Base-by-base conservation (phyloP, 2,797 vertebrate genomes). In the Merluccius polli region DNA sequence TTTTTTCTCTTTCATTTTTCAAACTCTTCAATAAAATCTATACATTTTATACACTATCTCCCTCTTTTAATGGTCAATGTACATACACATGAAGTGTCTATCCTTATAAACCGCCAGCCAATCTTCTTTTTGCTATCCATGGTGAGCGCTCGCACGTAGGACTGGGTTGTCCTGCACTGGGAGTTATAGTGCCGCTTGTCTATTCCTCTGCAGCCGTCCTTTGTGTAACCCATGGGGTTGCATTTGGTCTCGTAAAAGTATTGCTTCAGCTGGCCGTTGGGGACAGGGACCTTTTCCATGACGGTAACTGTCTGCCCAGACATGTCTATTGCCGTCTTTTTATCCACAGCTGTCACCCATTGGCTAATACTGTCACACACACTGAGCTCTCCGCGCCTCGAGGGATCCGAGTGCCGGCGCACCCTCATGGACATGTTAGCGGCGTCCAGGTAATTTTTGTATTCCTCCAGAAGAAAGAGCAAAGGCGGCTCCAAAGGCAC, bases 201-300 rank as follows among this genome's bases (percentile, higher is more conserved):
- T 95, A 99, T 99, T 94, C 98, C 98, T 89, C 98, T 93, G 94
- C 98, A 99, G 90, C 97, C 97, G 88, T 98, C 97, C 93, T 99
- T 99, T 36, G 97, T 98, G 94, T 98, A 98, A 84, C 98, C 98
- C 91, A 97, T 97, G 78, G 97, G 95, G 94, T 98, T 99, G 94
- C 98, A 99, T 95, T 97, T 99, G 95, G 98, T 99, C 96, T 99
- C 98, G 72, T 99, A 99, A 98, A 99, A 99, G 95, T 99, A 99
- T 95, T 99, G 98, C 96, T 98, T 99, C 96, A 99, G 95, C 93
- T 98, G 98, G 94, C 98, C 97, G 86, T 98, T 99, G 83, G 96
- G 96, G 85, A 99, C 96, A 30, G 97, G 97, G 89, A 99, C 97
- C 89, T 99, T 99, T 87, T 99, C 97, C 88, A 99, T 95, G 90